These are phyloP conservation scores for Drosophila parabipectinata DNA, from an alignment of 1,140 invertebrate species.

Conservation along the genomic window DNA sequence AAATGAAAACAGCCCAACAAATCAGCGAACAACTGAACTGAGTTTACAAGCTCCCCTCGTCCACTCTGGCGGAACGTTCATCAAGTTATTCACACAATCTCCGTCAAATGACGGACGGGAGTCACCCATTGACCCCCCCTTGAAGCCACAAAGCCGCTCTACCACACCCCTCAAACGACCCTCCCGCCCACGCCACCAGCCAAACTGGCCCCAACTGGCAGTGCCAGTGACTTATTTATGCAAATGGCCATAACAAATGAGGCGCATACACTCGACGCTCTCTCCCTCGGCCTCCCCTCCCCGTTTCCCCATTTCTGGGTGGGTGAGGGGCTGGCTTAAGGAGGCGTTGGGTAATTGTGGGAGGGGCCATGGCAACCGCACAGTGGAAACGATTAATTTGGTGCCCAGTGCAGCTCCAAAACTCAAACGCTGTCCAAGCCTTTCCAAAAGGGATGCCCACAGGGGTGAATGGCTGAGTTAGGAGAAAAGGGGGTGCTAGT, in stretches of 20 bases:
- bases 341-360: conserved; percentile 3
- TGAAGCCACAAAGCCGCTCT: not conserved
- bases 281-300: not conserved
- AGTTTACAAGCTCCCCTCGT: not conserved
- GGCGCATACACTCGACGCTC: conserved; percentile 62
- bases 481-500: not conserved
- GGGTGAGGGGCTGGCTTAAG: not conserved
- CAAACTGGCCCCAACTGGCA: conserved; percentile 56
- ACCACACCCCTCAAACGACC: not conserved
- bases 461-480: not conserved
- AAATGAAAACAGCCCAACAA: conserved; percentile 35
- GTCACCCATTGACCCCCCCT: conserved; percentile 4
- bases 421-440: conserved; percentile 39
- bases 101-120: conserved; percentile 22
- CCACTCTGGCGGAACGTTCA: conserved; percentile 45
- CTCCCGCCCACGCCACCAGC: not conserved
- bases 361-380: conserved; percentile 37
- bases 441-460: conserved; percentile 38
- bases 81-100: conserved; percentile 80
- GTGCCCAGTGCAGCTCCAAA: conserved; percentile 38
- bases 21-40: conserved; percentile 24
- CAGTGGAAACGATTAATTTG: conserved; percentile 81
- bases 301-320: not conserved
- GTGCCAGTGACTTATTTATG: conserved; percentile 79
- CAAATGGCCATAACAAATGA: conserved; percentile 81